Evolutionary conservation across 2,113 vertebrate species (phyloP).

Genomic region (Dendrocopos noguchii): DNA sequence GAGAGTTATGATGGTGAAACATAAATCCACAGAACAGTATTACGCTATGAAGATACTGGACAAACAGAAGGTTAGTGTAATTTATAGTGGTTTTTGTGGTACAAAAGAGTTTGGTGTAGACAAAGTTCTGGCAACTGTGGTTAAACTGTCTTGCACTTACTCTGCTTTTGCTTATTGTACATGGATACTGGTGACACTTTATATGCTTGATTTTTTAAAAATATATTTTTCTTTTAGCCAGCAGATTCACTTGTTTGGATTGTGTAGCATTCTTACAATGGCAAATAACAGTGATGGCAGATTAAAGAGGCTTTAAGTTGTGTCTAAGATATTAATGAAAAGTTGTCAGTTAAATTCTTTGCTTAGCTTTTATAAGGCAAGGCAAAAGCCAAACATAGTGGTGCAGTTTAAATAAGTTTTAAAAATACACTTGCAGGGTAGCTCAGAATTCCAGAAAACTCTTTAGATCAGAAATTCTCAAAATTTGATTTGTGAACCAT

Average conservation of each 20-base stretch:
- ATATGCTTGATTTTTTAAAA: background rate
- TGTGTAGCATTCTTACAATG: background rate
- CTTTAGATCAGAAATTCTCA: background rate
- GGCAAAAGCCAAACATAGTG: background rate
- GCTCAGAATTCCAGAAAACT: background rate
- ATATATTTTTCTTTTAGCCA: background rate
- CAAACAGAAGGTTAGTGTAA: slow-evolving; percentile 93
- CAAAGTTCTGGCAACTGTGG: background rate
- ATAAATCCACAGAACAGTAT: slow-evolving; percentile 96
- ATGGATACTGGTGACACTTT: background rate
- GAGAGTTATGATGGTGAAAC: slow-evolving; percentile 98
- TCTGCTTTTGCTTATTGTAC: background rate
- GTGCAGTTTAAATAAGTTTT: background rate
- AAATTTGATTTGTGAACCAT: background rate
- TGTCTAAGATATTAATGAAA: background rate
- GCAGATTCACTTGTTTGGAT: background rate
- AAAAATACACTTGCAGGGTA: background rate
- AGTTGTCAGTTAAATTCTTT: background rate
- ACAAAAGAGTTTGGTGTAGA: background rate
- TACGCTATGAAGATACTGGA: slow-evolving; percentile 99
- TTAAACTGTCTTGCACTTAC: background rate
- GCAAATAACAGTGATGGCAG: background rate
- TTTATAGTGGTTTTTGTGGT: background rate
- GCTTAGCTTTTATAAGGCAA: background rate
- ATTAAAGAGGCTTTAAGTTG: background rate